Evolutionary conservation across 2,113 vertebrate genomes (phyloP).

Genomic region (Gnathonemus longibarbis): DNA sequence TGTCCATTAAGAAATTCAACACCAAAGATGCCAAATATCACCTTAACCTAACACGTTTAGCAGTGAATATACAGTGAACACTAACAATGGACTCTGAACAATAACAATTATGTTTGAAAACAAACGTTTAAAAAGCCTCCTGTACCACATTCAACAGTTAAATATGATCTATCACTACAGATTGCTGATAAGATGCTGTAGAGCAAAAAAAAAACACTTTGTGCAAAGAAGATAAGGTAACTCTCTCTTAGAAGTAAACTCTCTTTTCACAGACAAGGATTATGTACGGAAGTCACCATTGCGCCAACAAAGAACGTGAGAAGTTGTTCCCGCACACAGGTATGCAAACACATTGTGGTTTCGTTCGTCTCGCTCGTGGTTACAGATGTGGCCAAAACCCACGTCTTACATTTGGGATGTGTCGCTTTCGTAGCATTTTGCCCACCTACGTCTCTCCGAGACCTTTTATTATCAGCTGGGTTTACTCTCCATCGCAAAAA

Average conservation of each 20-base stretch:
- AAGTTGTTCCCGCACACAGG: constrained; percentile 52
- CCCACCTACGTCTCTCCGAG: constrained; percentile 24
- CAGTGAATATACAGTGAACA: constrained; percentile 60
- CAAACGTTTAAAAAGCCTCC: constrained; percentile 54
- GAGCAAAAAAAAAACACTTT: constrained; percentile 68
- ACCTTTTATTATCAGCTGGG: constrained; percentile 41
- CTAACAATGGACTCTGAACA: constrained; percentile 52
- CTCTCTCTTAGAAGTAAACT: constrained; percentile 49
- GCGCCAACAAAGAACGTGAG: constrained; percentile 68
- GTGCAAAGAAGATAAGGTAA: constrained; percentile 67
- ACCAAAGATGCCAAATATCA: constrained; percentile 60
- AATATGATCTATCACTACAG: constrained; percentile 59
- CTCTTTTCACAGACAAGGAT: constrained; percentile 51
- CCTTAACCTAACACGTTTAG: constrained; percentile 59
- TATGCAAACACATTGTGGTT: constrained; percentile 47
- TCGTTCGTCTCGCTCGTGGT: constrained; percentile 34
- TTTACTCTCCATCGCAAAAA: constrained; percentile 13
- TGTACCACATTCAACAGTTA: constrained; percentile 48
- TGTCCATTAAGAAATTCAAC: constrained; percentile 52
- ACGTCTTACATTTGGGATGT: constrained; percentile 55
- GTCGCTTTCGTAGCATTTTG: constrained; percentile 34
- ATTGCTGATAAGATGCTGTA: constrained; percentile 62
- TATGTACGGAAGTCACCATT: constrained; percentile 65
- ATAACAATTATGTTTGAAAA: constrained; percentile 58
- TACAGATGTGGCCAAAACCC: constrained; percentile 50